Base-by-base conservation (phyloP, 2,888 invertebrate genomes). In the Andrena haemorrhoa region DNA sequence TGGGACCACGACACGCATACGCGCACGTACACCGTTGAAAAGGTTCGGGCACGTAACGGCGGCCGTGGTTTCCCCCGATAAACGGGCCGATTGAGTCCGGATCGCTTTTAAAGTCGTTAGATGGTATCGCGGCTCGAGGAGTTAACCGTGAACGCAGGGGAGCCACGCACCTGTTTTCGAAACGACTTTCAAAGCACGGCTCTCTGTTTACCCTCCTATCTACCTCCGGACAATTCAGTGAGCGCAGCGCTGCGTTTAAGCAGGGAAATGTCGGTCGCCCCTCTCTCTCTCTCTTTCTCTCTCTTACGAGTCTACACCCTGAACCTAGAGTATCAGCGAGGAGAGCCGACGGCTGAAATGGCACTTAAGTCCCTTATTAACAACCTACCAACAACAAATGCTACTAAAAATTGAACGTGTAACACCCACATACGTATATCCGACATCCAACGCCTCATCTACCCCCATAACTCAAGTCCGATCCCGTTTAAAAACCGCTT, bases 1-100 rank as follows among this genome's bases (percentile, higher is more conserved):
- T 77, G 72, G 74, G 72, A 70, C 31, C 76, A 58, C 41, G 31
- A 70, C 75, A 74, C 56, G 33, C 69, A 33, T 35, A 35, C 35
- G 33, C 35, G 12, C 29, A 29, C 58, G 26, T 29, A 33, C 31
- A 69, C 74, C 47, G 35, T 51, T 51, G 66, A 82, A 83, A 80
- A 78, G 69, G 60, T 47, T 74, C 65, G 31, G 33, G 53, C 68
- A 56, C 33, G 64, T 56, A 63, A 69, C 33, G 72, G 41, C 72
- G 23, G 16, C 31, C 56, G 60, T 70, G 64, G 47, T 35, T 29
- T 70, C 53, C 63, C 47, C 69, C 47, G 66, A 72, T 79, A 63
- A 60, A 65, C 47, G 35, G 26, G 23, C 35, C 41, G 60, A 64
- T 58, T 20, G 26, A 26, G 12, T 47, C 10, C 58, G 58, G 5